Conservation (phyloP, 1,140 invertebrate genomes). For the Mycetomoellerius zeteki region DNA sequence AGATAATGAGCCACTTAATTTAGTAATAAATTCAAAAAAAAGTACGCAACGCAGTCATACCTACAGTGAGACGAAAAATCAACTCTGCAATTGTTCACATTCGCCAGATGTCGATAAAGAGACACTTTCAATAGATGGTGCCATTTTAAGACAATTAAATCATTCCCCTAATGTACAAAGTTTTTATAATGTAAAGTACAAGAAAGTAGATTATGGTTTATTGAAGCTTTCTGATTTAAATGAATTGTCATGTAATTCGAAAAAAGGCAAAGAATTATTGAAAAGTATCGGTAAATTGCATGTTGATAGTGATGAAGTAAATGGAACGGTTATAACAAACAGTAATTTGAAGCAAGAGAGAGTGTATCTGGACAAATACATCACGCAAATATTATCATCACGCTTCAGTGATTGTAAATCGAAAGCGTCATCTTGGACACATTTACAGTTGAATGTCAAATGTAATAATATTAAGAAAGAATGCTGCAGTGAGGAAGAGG, state of each 20-base stretch:
- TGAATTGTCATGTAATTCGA: conserved; percentile 62
- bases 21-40: conserved; percentile 50
- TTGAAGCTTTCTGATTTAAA: conserved; percentile 69
- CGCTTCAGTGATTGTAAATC: conserved; percentile 35
- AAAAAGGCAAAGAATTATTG: conserved; percentile 46
- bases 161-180: conserved; percentile 63
- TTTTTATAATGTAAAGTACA: conserved; percentile 65
- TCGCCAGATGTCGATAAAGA: conserved; percentile 23
- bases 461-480: conserved; percentile 63
- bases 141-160: conserved; percentile 56
- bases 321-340: conserved; percentile 15
- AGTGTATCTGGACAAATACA: conserved; percentile 35
- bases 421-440: conserved; percentile 24
- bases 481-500: conserved; percentile 62
- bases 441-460: conserved; percentile 63
- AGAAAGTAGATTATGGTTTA: conserved; percentile 70
- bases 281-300: conserved; percentile 17
- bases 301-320: conserved; percentile 37
- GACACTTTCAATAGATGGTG: conserved; percentile 36
- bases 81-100: conserved; percentile 29
- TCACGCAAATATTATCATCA: conserved; percentile 37
- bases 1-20: conserved; percentile 66
- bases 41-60: background rate
- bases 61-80: conserved; percentile 37
- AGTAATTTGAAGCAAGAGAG: conserved; percentile 48